Percentiles rank a stretch among this genome's conserved stretches.
Evolutionary conservation across 2,113 vertebrate genomes (phyloP).

Genomic region (Antennarius striatus): DNA sequence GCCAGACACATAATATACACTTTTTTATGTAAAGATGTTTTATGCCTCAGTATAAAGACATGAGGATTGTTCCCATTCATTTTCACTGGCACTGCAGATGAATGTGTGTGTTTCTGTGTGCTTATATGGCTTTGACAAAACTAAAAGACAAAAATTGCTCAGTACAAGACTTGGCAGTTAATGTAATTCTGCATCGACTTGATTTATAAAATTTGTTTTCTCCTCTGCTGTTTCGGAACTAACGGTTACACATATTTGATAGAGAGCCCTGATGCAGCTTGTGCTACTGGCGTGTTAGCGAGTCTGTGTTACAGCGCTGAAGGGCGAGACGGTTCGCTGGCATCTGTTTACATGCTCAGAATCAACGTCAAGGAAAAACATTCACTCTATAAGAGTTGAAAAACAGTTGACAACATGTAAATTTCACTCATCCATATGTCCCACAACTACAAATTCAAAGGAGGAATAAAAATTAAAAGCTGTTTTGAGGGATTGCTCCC

Average conservation of each 20-base stretch:
- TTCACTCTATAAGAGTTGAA: neutral
- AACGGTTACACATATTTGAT: conserved; percentile 42
- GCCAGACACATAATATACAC: too few relatives aligned
- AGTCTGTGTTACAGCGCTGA: conserved; percentile 7
- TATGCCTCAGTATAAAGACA: neutral
- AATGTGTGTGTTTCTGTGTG: conserved; percentile 13
- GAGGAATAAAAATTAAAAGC: neutral
- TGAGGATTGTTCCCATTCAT: conserved; percentile 8
- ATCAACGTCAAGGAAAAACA: conserved; percentile 23
- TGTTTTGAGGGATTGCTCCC: too few relatives aligned
- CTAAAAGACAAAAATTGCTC: conserved; percentile 5
- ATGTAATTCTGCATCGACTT: conserved; percentile 8
- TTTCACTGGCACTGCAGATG: conserved; percentile 21
- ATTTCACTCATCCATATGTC: too few relatives aligned
- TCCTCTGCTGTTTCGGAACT: too few relatives aligned
- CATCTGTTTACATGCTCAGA: conserved; percentile 16
- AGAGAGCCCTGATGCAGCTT: conserved; percentile 10
- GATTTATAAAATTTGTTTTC: conserved; percentile 16
- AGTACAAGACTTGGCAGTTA: conserved; percentile 42
- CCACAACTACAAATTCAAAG: neutral
- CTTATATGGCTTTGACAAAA: conserved; percentile 12
- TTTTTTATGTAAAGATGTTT: neutral
- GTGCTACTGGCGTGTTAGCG: conserved; percentile 20
- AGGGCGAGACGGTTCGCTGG: neutral
- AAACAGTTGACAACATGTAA: neutral